phyloP scores from a whole-genome alignment of 2,113 vertebrate species.

The Neotoma lepida region DNA sequence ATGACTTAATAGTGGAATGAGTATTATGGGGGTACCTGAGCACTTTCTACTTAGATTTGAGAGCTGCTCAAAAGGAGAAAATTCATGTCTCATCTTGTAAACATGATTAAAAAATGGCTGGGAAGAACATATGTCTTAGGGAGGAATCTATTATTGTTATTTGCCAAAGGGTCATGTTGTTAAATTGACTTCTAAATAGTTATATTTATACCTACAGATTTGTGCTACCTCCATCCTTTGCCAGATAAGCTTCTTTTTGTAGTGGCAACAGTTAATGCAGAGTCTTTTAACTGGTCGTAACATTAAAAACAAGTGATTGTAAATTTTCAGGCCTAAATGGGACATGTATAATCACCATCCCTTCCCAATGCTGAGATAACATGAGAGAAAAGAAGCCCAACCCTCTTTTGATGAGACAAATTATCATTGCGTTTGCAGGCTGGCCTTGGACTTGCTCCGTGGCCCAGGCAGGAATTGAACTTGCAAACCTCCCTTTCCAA shows the following conservation, averaged over 20 bases:
- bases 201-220: not conserved
- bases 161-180: not conserved
- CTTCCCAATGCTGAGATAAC: not conserved
- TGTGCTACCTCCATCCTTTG: not conserved
- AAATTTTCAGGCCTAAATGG: not conserved
- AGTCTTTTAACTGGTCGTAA: not conserved
- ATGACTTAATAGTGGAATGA: not conserved
- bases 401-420: not conserved
- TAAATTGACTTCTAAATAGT: not conserved
- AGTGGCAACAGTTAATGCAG: not conserved
- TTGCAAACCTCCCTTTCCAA: not conserved
- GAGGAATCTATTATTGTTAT: not conserved
- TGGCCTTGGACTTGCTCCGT: not conserved
- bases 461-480: not conserved
- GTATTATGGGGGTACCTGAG: not conserved
- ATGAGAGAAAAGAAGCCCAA: not conserved
- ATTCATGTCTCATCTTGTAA: not conserved
- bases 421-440: not conserved
- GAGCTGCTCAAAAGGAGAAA: not conserved
- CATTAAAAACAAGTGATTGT: not conserved
- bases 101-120: not conserved
- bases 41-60: not conserved
- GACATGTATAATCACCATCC: not conserved
- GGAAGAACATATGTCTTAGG: not conserved
- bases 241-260: not conserved